Evolutionary conservation across 2,888 invertebrate species (phyloP).

Genomic region (Rosalia funebris): DNA sequence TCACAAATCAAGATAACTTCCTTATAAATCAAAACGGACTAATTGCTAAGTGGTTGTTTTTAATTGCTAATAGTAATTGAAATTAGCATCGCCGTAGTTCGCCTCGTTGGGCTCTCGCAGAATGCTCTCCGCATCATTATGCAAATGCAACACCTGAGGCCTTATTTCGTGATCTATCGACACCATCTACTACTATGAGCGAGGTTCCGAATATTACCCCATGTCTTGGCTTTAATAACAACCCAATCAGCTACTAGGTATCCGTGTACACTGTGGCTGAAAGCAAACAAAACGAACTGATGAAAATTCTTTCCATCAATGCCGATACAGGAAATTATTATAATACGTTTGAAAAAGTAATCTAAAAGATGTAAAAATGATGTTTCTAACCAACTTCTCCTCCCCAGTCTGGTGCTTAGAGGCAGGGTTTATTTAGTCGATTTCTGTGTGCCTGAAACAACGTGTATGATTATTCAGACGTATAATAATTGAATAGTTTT

Average conservation of each 20-base stretch:
- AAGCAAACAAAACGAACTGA: too few species aligned
- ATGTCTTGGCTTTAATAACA: conserved; percentile 13
- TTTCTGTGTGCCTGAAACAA: too few species aligned
- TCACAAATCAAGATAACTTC: conserved; percentile 48
- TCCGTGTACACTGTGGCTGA: too few species aligned
- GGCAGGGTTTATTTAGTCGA: too few species aligned
- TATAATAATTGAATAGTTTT: too few species aligned
- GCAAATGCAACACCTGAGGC: conserved; percentile 54
- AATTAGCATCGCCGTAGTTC: conserved; percentile 55
- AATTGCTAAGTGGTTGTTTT: conserved; percentile 59
- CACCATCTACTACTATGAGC: conserved; percentile 39
- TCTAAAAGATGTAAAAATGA: too few species aligned
- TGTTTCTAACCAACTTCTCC: too few species aligned
- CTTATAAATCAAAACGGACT: conserved; percentile 55
- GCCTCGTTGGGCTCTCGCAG: conserved; percentile 28
- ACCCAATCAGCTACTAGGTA: neutral
- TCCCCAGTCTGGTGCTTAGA: too few species aligned
- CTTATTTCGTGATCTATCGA: conserved; percentile 52
- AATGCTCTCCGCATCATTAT: conserved; percentile 47
- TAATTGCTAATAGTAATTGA: conserved; percentile 59
- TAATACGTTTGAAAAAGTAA: too few species aligned
- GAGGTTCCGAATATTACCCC: neutral
- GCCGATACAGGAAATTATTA: too few species aligned
- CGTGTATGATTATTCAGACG: too few species aligned
- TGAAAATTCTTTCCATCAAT: too few species aligned